phyloP scores from a whole-genome alignment of 1,140 invertebrate species.

The Zophobas morio region DNA sequence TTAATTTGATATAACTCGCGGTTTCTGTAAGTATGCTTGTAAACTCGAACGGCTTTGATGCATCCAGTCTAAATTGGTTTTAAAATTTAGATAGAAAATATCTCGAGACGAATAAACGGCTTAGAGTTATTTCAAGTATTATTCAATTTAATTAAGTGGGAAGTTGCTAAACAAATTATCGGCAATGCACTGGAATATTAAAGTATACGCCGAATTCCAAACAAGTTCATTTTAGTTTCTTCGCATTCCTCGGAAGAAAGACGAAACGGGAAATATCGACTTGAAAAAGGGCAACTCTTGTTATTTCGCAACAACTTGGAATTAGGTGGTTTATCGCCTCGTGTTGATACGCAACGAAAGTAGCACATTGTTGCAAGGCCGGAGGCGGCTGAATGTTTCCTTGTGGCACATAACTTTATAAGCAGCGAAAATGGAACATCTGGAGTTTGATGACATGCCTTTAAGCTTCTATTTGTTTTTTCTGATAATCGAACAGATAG shows the following conservation, averaged over 20 bases:
- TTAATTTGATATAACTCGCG: slow-evolving; percentile 6
- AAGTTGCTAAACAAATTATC: slow-evolving; percentile 31
- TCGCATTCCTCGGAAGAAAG: slow-evolving; percentile 19
- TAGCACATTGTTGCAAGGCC: slow-evolving; percentile 18
- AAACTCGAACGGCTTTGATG: slow-evolving; percentile 29
- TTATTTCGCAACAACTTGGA: background rate
- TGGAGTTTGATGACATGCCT: slow-evolving; percentile 5
- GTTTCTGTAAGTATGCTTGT: slow-evolving; percentile 25
- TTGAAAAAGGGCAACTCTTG: background rate
- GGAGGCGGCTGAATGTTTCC: slow-evolving; percentile 20
- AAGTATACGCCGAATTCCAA: slow-evolving; percentile 37
- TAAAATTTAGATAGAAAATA: slow-evolving; percentile 20
- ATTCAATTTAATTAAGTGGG: slow-evolving; percentile 47
- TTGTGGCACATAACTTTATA: slow-evolving; percentile 36
- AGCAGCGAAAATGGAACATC: slow-evolving; percentile 27
- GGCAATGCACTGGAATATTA: slow-evolving; percentile 41
- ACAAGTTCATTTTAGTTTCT: slow-evolving; percentile 34
- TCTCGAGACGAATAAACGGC: slow-evolving; percentile 17
- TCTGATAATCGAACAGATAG: background rate
- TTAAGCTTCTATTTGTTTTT: background rate
- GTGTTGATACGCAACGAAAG: background rate
- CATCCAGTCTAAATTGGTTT: slow-evolving; percentile 26
- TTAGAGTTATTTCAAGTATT: slow-evolving; percentile 47
- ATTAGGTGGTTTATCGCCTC: slow-evolving; percentile 34
- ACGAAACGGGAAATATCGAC: background rate